Percentiles rank a stretch among this genome's conserved stretches.
Evolutionary conservation across 2,113 vertebrate genomes (phyloP).

Genomic region (Sorex fumeus): DNA sequence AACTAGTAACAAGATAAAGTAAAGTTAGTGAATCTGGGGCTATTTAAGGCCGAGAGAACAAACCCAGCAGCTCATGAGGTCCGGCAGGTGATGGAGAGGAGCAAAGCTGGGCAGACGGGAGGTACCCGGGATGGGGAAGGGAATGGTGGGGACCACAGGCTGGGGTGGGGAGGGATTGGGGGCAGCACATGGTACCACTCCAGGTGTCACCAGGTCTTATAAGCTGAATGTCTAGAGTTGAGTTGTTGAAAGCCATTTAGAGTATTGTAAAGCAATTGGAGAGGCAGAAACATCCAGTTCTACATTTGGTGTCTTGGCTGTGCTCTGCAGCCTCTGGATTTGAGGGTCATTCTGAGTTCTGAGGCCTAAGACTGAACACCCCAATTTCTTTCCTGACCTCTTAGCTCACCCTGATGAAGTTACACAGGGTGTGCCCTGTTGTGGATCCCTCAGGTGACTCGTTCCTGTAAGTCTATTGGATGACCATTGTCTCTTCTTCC

Average conservation of each 20-base stretch:
- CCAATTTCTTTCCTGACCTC: not conserved
- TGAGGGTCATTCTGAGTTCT: not conserved
- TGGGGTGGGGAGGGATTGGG: not conserved
- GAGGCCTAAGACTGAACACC: not conserved
- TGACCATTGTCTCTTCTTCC: not conserved
- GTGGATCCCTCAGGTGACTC: not conserved
- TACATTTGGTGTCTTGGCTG: not conserved
- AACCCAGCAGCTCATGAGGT: not conserved
- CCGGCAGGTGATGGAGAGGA: not conserved
- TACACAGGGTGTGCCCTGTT: not conserved
- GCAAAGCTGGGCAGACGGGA: not conserved
- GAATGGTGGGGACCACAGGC: not conserved
- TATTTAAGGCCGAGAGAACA: conserved; percentile 14
- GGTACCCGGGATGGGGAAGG: too few relatives aligned
- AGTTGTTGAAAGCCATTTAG: conserved; percentile 60
- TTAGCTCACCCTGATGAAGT: not conserved
- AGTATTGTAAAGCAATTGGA: conserved; percentile 49
- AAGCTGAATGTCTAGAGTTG: conserved; percentile 55
- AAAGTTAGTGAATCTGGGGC: conserved; percentile 50
- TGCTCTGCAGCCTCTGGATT: not conserved
- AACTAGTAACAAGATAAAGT: conserved; percentile 30
- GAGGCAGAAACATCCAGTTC: conserved; percentile 54
- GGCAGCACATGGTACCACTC: not conserved
- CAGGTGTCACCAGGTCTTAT: not conserved
- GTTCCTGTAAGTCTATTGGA: not conserved